A percentile compares a stretch with the other conserved stretches of the same genome.
These are phyloP conservation scores for Champsocephalus esox DNA, from an alignment of 2,797 vertebrate species.

Conservation along the genomic window DNA sequence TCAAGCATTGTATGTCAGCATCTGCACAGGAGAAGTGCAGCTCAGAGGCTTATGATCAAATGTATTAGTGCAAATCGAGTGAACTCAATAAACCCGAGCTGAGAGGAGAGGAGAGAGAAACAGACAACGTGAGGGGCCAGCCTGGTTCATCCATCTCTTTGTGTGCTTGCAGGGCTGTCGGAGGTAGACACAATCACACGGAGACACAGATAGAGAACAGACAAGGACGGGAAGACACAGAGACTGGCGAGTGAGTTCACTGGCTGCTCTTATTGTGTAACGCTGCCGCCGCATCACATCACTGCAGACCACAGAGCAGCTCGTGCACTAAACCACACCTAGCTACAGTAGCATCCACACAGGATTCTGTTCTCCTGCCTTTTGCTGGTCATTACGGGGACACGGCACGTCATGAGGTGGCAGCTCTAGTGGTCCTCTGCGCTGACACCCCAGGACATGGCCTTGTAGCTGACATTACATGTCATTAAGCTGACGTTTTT, in stretches of 20 bases:
- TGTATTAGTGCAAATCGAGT: conserved; percentile 52
- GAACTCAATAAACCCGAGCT: conserved; percentile 48
- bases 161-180: conserved; percentile 54
- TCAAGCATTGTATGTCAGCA: conserved; percentile 11
- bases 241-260: conserved; percentile 63
- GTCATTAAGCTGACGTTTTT: no score
- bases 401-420: conserved; percentile 32
- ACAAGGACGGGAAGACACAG: conserved; percentile 70
- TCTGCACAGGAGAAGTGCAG: conserved; percentile 26
- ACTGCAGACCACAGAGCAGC: conserved; percentile 37
- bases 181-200: conserved; percentile 59
- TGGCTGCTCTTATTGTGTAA: conserved; percentile 70
- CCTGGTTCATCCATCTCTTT: conserved; percentile 60
- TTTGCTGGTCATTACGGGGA: conserved; percentile 52
- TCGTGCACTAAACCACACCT: conserved; percentile 45
- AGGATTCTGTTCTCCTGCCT: conserved; percentile 19
- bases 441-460: conserved; percentile 21
- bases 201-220: conserved; percentile 57
- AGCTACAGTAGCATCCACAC: conserved; percentile 32
- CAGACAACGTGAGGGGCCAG: conserved; percentile 42
- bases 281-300: conserved; percentile 51
- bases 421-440: conserved; percentile 33
- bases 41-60: conserved; percentile 53
- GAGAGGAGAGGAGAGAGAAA: conserved; percentile 27
- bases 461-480: conserved; percentile 23